Percentiles rank a stretch among this genome's conserved stretches.
Evolutionary conservation across 2,797 vertebrate genomes (phyloP).

Genomic region (Sebastes nivosus): DNA sequence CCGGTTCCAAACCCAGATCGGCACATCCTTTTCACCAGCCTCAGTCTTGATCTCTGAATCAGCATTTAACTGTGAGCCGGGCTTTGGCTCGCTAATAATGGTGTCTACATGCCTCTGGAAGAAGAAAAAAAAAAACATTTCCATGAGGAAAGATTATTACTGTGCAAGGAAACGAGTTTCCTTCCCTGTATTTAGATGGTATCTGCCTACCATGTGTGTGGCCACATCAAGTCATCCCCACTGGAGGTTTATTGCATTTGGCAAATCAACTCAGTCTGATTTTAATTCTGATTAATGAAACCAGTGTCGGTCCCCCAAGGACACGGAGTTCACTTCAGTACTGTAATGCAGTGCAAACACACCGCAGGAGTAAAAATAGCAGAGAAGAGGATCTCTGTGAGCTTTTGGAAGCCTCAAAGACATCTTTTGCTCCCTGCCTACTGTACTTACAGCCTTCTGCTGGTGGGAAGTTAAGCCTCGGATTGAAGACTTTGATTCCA

Average conservation of each 20-base stretch:
- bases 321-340: neutral
- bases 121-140: slow-evolving; percentile 9
- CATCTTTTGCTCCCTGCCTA: neutral
- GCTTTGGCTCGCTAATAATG: slow-evolving; percentile 14
- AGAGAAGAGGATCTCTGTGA: slow-evolving; percentile 2
- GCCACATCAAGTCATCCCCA: neutral
- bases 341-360: slow-evolving; percentile 2
- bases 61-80: slow-evolving; percentile 1
- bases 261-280: slow-evolving; percentile 21
- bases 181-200: slow-evolving; percentile 22
- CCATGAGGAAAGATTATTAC: slow-evolving; percentile 26
- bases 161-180: neutral
- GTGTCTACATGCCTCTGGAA: slow-evolving; percentile 17
- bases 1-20: neutral
- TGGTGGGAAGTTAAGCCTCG: neutral
- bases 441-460: neutral
- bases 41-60: slow-evolving; percentile 31
- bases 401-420: slow-evolving; percentile 3
- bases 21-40: neutral
- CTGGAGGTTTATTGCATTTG: neutral
- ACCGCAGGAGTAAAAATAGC: neutral
- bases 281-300: slow-evolving; percentile 22
- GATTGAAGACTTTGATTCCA: neutral
- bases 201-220: slow-evolving; percentile 15
- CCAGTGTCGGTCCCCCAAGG: neutral